Evolutionary conservation across 2,888 invertebrate species (phyloP), one percentile per base, ranked within the genome.

Genomic region (Rotaria sp.): DNA sequence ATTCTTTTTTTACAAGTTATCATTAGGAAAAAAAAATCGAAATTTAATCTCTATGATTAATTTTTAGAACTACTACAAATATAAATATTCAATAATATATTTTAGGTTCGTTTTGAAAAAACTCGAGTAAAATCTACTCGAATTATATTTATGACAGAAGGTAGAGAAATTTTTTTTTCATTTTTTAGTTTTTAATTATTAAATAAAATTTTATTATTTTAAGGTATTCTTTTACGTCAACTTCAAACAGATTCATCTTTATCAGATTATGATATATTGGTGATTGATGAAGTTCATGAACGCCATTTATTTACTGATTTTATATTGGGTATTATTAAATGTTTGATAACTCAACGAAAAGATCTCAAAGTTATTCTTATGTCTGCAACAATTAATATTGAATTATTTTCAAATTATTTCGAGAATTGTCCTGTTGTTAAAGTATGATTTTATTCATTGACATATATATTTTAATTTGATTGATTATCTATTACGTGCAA

Each of bases 381-480:
- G 99, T 97, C 97, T 0, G 99, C 99, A 26, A 99, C 99, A 0
- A 98, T 99, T 87, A 99, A 99, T 92, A 94, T 98, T 48, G 94
- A 96, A 88, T 92, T 99, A n/a, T 99, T 98, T 91, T 93, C 94
- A 88, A 93, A 94, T 88, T 99, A 96, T 91, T 99, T 99, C 89
- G 95, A 96, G 90, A 93, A 94, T 80, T 95, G 95, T 80, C 94
- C 94, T 87, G 93, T 96, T 85, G 94, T 96, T 88, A 94, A 96
- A 86, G 41, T 30, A 52, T 24, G n/a, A 10, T 30, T 84, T 50
- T 84, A 35, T 30, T 30, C n/a, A 30, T 67, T 7, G 13, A 5
- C 2, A 18, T 67, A n/a, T 35, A 59, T 7, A 5, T 59, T 10
- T 59, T 26, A 4, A 59, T 26, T 5, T 59, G 3, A 59, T 4